A percentile compares a stretch with the other conserved stretches of the same genome.
Evolutionary conservation across 2,888 invertebrate genomes (phyloP).

Genomic region (Geophilus truncorum): DNA sequence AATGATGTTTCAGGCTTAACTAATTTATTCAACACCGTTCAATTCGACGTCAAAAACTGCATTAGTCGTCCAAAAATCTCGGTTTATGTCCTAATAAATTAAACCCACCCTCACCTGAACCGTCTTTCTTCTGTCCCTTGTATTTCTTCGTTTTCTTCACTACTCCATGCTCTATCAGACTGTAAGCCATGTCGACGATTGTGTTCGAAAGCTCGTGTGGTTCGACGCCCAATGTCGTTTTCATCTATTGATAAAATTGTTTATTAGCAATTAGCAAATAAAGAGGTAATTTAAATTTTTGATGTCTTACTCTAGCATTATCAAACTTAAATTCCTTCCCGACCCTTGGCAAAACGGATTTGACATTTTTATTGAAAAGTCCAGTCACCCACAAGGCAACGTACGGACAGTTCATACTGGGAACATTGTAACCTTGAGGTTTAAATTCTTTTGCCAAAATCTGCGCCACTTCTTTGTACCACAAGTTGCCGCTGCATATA

Average conservation of each 20-base stretch:
- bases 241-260: conserved; percentile 46
- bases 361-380: conserved; percentile 50
- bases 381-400: conserved; percentile 46
- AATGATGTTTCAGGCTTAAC: no score
- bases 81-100: no score
- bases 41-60: no score
- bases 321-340: conserved; percentile 47
- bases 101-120: conserved; percentile 31
- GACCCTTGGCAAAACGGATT: conserved; percentile 49
- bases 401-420: conserved; percentile 48
- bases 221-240: conserved; percentile 50
- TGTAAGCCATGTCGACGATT: conserved; percentile 53
- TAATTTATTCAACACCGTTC: no score
- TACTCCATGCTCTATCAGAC: conserved; percentile 52
- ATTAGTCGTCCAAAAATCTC: no score
- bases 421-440: conserved; percentile 51
- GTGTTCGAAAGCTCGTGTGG: conserved; percentile 50
- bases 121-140: conserved; percentile 37
- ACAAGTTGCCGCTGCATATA: conserved; percentile 48
- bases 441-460: conserved; percentile 52
- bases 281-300: background rate
- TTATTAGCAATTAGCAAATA: background rate
- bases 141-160: conserved; percentile 47
- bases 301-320: conserved; percentile 45
- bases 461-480: conserved; percentile 53